Percentiles rank a stretch among this genome's conserved stretches.
Conservation (phyloP, 2,888 invertebrate genomes). For the Machimus rusticus region DNA sequence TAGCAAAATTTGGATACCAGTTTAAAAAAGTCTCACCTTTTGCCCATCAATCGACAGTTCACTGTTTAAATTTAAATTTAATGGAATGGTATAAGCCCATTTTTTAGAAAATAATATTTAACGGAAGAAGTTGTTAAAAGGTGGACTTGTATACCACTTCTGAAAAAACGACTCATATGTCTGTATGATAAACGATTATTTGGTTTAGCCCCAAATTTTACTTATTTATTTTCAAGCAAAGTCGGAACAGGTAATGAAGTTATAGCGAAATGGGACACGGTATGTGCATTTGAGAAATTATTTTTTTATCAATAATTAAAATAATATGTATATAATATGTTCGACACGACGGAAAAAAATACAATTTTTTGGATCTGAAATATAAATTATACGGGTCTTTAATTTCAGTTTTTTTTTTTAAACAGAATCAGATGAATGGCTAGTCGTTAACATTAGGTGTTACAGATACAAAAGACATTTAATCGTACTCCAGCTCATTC, state of each 20-base stretch:
- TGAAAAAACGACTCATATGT: too few relatives aligned
- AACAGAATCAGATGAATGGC: constrained; percentile 7
- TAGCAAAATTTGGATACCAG: too few relatives aligned
- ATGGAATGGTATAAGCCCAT: too few relatives aligned
- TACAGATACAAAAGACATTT: neutral
- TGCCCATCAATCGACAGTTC: too few relatives aligned
- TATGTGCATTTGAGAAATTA: neutral
- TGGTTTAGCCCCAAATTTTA: too few relatives aligned
- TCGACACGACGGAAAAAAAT: neutral
- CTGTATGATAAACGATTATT: too few relatives aligned
- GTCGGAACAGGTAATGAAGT: neutral
- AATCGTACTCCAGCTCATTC: neutral
- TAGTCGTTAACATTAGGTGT: neutral
- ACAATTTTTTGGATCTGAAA: neutral
- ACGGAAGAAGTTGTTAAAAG: too few relatives aligned
- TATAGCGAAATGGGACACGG: neutral
- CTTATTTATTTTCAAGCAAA: neutral
- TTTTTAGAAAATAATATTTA: too few relatives aligned
- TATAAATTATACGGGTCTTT: constrained; percentile 13
- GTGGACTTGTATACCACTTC: too few relatives aligned
- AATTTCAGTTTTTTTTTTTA: neutral
- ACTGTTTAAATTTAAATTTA: too few relatives aligned
- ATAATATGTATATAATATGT: neutral
- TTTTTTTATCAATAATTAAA: neutral
- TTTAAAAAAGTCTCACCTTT: too few relatives aligned